Conservation (phyloP, 1,140 invertebrate genomes). For the Ips typographus region DNA sequence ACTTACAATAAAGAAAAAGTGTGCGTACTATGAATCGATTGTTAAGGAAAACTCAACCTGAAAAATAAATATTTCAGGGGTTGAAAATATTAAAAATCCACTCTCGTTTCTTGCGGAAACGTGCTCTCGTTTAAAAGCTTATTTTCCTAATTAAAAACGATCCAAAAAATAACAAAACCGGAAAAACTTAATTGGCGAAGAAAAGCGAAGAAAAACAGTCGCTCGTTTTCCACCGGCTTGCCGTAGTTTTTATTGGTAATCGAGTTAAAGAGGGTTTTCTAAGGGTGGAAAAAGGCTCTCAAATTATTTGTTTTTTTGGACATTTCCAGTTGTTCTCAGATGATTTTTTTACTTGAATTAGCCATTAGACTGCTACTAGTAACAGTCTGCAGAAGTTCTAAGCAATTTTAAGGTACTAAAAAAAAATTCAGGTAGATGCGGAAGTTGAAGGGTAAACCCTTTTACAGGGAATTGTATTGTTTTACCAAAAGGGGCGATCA, state of each 20-base stretch:
- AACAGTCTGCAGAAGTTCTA: no score
- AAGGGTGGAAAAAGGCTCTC: no score
- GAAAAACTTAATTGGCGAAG: constrained; percentile 35
- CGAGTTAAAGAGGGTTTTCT: background rate
- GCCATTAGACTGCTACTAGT: no score
- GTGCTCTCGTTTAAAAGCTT: constrained; percentile 27
- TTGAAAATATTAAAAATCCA: constrained; percentile 11
- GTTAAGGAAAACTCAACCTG: no score
- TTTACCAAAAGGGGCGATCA: no score
- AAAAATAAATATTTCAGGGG: background rate
- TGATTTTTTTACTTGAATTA: no score
- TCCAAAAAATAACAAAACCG: constrained; percentile 37
- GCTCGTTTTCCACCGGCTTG: constrained; percentile 24
- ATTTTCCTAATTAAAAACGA: constrained; percentile 36
- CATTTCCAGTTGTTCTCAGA: no score
- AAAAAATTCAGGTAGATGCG: no score
- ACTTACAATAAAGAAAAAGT: background rate
- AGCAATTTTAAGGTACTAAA: no score
- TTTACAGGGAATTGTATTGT: no score
- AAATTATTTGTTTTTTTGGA: background rate
- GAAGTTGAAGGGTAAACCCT: no score
- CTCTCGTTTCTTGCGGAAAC: background rate
- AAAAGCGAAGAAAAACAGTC: constrained; percentile 35
- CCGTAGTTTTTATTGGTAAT: constrained; percentile 4
- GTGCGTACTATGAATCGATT: no score